phyloP scores from a whole-genome alignment of 2,888 invertebrate species.

The Dilophus febrilis region DNA sequence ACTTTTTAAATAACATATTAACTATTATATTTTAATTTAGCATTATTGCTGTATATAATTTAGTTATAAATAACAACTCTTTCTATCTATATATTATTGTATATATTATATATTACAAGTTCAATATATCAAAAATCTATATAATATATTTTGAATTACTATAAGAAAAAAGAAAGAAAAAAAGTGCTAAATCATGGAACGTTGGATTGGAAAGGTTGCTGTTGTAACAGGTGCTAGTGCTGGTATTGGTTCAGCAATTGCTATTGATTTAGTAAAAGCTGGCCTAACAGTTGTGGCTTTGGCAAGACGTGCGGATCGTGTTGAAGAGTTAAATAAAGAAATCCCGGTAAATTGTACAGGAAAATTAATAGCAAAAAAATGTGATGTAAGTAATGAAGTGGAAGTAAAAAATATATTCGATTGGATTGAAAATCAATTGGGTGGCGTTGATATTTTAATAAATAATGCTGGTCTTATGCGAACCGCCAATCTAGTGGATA shows the following conservation, averaged over 20 bases:
- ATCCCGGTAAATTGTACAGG: constrained; percentile 15
- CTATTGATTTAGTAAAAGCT: constrained; percentile 27
- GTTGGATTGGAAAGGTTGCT: constrained; percentile 42
- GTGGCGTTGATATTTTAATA: constrained; percentile 38
- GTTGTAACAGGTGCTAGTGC: constrained; percentile 47
- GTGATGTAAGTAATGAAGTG: constrained; percentile 35
- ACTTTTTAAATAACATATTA: too few species aligned
- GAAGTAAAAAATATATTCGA: constrained; percentile 37
- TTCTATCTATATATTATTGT: too few species aligned
- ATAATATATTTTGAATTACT: too few species aligned
- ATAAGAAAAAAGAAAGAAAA: too few species aligned
- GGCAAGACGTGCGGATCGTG: constrained; percentile 32
- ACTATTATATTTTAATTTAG: too few species aligned
- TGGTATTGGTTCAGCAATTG: constrained; percentile 40
- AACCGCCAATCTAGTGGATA: constrained; percentile 1
- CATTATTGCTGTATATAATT: too few species aligned
- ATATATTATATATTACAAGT: too few species aligned
- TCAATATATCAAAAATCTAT: too few species aligned
- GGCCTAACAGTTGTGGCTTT: constrained; percentile 39
- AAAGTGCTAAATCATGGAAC: constrained; percentile 34
- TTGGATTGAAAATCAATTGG: constrained; percentile 32
- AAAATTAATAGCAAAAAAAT: constrained; percentile 25
- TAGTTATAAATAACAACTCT: too few species aligned
- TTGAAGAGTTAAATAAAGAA: constrained; percentile 15
- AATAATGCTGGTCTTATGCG: constrained; percentile 37